phyloP scores from a whole-genome alignment of 2,888 invertebrate species.

The Schizotus pectinicornis region DNA sequence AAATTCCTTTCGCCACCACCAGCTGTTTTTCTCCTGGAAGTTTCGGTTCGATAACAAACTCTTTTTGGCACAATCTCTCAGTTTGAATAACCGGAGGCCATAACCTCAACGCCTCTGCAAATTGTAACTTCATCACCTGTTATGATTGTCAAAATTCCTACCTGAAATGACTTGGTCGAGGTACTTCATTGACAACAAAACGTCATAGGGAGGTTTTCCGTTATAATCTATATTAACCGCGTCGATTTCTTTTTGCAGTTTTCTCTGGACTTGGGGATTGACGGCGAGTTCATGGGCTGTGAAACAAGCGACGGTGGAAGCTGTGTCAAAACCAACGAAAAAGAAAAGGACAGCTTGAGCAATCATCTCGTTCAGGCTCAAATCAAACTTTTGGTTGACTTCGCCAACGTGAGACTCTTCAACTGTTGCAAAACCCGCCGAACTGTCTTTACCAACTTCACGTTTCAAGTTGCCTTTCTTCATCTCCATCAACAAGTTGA shows the following conservation, averaged over 20 bases:
- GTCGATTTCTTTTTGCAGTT: too few relatives aligned
- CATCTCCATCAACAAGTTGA: conserved; percentile 63
- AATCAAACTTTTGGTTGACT: too few relatives aligned
- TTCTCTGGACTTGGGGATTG: conserved; percentile 37
- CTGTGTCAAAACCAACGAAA: conserved; percentile 41
- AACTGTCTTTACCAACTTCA: too few relatives aligned
- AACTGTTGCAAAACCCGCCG: too few relatives aligned
- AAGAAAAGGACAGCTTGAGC: conserved; percentile 44
- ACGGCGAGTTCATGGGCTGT: conserved; percentile 39
- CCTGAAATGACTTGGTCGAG: too few relatives aligned
- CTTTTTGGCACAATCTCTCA: conserved; percentile 63
- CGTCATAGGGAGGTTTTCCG: too few relatives aligned
- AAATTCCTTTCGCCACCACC: conserved; percentile 58
- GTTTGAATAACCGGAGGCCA: conserved; percentile 64
- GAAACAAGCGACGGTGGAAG: conserved; percentile 33
- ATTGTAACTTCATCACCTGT: too few relatives aligned
- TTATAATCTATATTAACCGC: too few relatives aligned
- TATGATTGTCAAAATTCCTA: too few relatives aligned
- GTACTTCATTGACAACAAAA: too few relatives aligned
- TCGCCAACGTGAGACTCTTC: too few relatives aligned
- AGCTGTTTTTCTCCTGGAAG: conserved; percentile 49
- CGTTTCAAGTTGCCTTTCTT: conserved; percentile 54
- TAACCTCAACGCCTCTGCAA: conserved; percentile 65
- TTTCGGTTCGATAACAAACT: conserved; percentile 62
- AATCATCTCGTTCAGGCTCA: conserved; percentile 38